Base-by-base conservation (phyloP, 1,140 invertebrate species). In the Trialeurodes vaporariorum region DNA sequence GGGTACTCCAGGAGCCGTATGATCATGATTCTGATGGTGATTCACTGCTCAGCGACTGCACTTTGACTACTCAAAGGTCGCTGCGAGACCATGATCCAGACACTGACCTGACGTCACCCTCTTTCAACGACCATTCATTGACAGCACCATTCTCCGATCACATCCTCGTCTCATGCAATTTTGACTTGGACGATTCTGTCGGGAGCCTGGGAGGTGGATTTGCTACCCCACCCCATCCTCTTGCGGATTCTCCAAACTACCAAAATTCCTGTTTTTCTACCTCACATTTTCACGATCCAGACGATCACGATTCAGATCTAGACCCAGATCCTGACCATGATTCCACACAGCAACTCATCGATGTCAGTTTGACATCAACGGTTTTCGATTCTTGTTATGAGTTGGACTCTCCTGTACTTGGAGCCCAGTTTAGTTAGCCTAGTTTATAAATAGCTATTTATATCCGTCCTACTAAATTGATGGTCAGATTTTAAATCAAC, bases 1-100 rank as follows among this genome's bases (percentile, higher is more conserved):
- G 79, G 27, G 64, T 71, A 17, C 70, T 75, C 27, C 65, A 68
- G 24, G 65, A 72, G 1, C 59, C 34, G 5, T 49, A 49, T 17
- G 34, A 17, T 9, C 5, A 17, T 9, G 34, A 49, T 5, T 49
- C 34, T 5, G 34, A 49, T 17, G 34, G 34, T 49, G 34, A 49
- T 49, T 49, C 34, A 9, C 34, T 49, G 5, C 34, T 49, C 34
- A 49, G 34, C 17, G 34, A 49, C 34, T 49, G 34, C 34, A n/a
- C n/a, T n/a, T 49, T 49, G 34, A 49, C 34, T 17, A n/a, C n/a
- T n/a, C n/a, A n/a, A n/a, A n/a, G n/a, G n/a, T n/a, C n/a, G n/a
- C n/a, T n/a, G n/a, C n/a, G n/a, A n/a, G n/a, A n/a, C n/a, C n/a
- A n/a, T n/a, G n/a, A n/a, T n/a, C 34, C 34, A 49, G 5, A 9